These are phyloP conservation scores for Morelia viridis DNA, from an alignment of 2,797 vertebrate genomes.

Conservation along the genomic window DNA sequence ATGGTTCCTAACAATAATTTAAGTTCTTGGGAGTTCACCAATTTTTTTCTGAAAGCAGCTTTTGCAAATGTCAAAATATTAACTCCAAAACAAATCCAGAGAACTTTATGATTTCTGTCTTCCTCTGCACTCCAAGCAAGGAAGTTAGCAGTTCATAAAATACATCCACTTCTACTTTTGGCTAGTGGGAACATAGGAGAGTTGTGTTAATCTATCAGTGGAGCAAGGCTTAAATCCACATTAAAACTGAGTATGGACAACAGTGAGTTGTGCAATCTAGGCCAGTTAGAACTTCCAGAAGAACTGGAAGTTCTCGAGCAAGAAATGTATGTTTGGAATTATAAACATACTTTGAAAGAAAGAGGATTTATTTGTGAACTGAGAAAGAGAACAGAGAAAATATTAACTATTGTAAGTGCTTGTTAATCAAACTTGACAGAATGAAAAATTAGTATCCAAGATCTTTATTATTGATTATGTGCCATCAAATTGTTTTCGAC, in stretches of 20 bases:
- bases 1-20: constrained; percentile 9
- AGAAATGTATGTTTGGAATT: background rate
- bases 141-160: constrained; percentile 36
- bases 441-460: background rate
- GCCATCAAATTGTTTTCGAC: too few relatives aligned
- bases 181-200: constrained; percentile 52
- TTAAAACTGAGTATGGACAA: constrained; percentile 16
- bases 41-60: constrained; percentile 44
- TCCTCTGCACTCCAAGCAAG: constrained; percentile 48
- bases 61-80: constrained; percentile 31
- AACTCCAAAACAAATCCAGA: background rate
- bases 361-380: background rate
- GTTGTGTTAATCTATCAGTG: constrained; percentile 30
- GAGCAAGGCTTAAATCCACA: constrained; percentile 42
- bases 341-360: background rate
- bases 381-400: background rate
- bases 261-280: constrained; percentile 3
- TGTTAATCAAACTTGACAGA: background rate
- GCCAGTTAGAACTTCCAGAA: constrained; percentile 24
- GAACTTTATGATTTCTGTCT: constrained; percentile 33
- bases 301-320: constrained; percentile 22
- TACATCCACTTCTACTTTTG: constrained; percentile 46
- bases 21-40: constrained; percentile 24
- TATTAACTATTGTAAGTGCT: background rate
- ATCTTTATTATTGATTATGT: background rate